Percentiles rank a stretch among this genome's conserved stretches.
phyloP scores from a whole-genome alignment of 2,888 invertebrate species.

The Noctua fimbriata region DNA sequence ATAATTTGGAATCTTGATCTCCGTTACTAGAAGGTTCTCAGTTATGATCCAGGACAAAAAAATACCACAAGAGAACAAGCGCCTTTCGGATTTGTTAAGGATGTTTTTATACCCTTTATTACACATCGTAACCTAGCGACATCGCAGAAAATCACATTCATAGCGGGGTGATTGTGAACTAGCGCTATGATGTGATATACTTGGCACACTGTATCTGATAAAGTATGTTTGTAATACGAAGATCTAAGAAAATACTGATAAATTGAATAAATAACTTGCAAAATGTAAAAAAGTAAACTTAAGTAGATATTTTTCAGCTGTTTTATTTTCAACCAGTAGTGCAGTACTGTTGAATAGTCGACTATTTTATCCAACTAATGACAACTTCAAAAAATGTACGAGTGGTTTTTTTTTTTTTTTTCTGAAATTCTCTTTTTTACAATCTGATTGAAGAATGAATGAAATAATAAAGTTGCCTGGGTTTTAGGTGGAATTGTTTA shows the following conservation, averaged over 20 bases:
- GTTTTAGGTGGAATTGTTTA: background rate
- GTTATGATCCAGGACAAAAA: too few relatives aligned
- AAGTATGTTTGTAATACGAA: background rate
- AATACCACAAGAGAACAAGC: too few relatives aligned
- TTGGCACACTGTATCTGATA: conserved; percentile 19
- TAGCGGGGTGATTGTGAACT: background rate
- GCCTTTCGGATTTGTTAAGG: too few relatives aligned
- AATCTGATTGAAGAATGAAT: background rate
- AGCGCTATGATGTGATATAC: background rate
- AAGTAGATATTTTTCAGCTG: background rate
- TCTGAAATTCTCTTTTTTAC: too few relatives aligned
- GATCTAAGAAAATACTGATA: background rate
- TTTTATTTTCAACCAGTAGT: background rate
- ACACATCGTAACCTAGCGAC: background rate
- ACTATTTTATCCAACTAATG: conserved; percentile 41
- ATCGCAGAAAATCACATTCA: background rate
- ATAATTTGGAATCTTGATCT: too few relatives aligned
- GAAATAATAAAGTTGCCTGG: background rate
- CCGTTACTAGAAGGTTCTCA: too few relatives aligned
- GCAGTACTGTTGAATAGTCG: conserved; percentile 15
- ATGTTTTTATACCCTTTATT: too few relatives aligned
- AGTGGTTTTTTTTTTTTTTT: background rate
- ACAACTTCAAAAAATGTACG: background rate
- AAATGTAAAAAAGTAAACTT: background rate
- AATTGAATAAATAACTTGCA: background rate